Base-by-base conservation (phyloP, 1,140 invertebrate genomes). In the Papilio polyxenes region DNA sequence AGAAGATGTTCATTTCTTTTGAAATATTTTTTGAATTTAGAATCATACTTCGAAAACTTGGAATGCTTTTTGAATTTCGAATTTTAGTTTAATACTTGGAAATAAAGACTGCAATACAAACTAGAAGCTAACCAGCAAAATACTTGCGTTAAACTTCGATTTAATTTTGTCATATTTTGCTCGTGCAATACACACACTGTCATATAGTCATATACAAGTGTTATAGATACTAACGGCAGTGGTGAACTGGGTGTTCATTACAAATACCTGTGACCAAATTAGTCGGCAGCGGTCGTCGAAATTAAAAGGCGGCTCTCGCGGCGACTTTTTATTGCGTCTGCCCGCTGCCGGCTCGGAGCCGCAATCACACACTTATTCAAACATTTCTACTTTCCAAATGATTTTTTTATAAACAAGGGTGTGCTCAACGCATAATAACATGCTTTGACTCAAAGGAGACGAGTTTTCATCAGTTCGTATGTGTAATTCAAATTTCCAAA, bases 321-420 rank as follows among this genome's bases (percentile, higher is more conserved):
- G 81, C 65, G 74, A 83, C 80, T 56, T 86, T 87, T 87, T 82
- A 82, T 83, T 86, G 56, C 85, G 79, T 78, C 81, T 83, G 83
- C 83, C 49, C 49, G 49, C 81, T 82, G 82, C 83, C 76, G 75
- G 59, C 51, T 49, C 59, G 15, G 2, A 80, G 37, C 87, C 89
- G 91, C 91, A 92, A 92, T 92, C 91, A 92, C 90, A 92, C 91
- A 91, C 87, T 90, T 92, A 91, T 92, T 92, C 91, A 92, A 91
- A 92, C 90, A 90, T 91, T 88, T 87, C 82, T 44, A 79, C 75
- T 83, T 86, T 83, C 87, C 13, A 72, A 86, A 85, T 83, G 85
- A 84, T 83, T 87, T 89, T 87, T 89, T 89, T 89, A 87, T 86
- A 88, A 85, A 89, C 88, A 88, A 85, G 88, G 85, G 86, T 83